phyloP scores from a whole-genome alignment of 2,113 vertebrate species.

The Anoplopoma fimbria region DNA sequence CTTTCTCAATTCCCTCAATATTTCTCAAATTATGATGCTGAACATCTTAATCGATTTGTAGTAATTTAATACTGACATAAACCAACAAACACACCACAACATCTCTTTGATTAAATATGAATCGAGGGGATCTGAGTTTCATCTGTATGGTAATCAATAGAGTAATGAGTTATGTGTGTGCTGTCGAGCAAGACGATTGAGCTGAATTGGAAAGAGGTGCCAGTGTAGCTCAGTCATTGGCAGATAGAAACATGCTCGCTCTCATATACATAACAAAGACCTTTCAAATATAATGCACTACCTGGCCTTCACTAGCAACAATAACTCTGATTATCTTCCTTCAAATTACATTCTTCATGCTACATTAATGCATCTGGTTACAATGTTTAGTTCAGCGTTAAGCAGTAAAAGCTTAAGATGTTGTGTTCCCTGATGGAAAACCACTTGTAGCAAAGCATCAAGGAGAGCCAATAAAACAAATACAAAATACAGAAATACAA shows the following conservation, averaged over 20 bases:
- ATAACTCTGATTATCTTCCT: background rate
- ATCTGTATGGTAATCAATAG: slow-evolving; percentile 69
- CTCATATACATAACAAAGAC: background rate
- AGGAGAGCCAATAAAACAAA: background rate
- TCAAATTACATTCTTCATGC: background rate
- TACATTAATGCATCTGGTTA: background rate
- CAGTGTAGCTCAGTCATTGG: slow-evolving; percentile 21
- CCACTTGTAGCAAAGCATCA: background rate
- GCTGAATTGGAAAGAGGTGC: slow-evolving; percentile 48
- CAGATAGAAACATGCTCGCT: background rate
- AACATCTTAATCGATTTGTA: slow-evolving; percentile 52
- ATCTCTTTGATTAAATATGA: slow-evolving; percentile 62
- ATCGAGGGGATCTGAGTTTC: slow-evolving; percentile 29
- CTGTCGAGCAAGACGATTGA: slow-evolving; percentile 39
- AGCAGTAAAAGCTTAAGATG: background rate
- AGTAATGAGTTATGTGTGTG: slow-evolving; percentile 60
- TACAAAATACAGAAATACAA: background rate
- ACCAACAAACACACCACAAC: slow-evolving; percentile 48
- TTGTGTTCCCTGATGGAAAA: background rate
- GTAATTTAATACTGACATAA: slow-evolving; percentile 57
- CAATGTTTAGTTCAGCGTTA: background rate
- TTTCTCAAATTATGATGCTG: slow-evolving; percentile 22
- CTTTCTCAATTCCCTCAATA: background rate
- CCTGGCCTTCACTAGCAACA: background rate
- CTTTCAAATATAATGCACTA: slow-evolving; percentile 23